Base-by-base conservation (phyloP, 1,140 invertebrate species). In the Phymorhynchus buccinoides region DNA sequence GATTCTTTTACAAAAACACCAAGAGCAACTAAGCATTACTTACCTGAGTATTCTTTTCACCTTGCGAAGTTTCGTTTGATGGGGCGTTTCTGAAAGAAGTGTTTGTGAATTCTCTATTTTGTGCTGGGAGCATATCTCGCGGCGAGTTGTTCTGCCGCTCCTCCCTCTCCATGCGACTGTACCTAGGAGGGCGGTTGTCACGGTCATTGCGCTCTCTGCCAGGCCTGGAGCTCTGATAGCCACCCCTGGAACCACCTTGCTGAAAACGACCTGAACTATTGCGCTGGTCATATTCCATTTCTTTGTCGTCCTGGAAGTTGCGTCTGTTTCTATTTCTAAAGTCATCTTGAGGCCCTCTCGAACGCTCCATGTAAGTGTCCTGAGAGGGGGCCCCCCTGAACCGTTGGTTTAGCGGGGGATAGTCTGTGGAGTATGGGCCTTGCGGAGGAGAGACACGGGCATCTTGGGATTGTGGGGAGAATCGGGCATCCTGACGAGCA, bases 91-190 rank as follows among this genome's bases (percentile, higher is more conserved):
- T 83, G 81, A 80, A 83, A 9, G 84, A 80, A 41, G 87, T 37
- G 52, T 87, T 88, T 12, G 84, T 88, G 66, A 85, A 86, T 62
- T 86, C 85, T 42, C 75, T 84, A 22, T 80, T 41, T 7, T n/a
- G n/a, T n/a, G 78, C 12, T n/a, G 73, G 30, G 48, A 41, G 44
- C 32, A 62, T 27, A 12, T 78, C 83, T 42, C 14, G 14, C 4
- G 75, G 32, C 3, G 41, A 18, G 41, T 68, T 84, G 41, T 32
- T 32, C 18, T 62, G 81, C 22, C 62, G 81, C 66, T 41, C 62
- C 22, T 83, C 81, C 27, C 66, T 39, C 56, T 44, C 81, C 39
- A 71, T 32, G 3, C 62, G 39, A 56, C 66, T 71, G n/a, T 83
- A 71, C 4, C 39, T 12, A 79, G 48, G 77, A 16, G 80, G 73